Base-by-base conservation (phyloP, 2,888 invertebrate species). In the Pharmacophagus antenor region DNA sequence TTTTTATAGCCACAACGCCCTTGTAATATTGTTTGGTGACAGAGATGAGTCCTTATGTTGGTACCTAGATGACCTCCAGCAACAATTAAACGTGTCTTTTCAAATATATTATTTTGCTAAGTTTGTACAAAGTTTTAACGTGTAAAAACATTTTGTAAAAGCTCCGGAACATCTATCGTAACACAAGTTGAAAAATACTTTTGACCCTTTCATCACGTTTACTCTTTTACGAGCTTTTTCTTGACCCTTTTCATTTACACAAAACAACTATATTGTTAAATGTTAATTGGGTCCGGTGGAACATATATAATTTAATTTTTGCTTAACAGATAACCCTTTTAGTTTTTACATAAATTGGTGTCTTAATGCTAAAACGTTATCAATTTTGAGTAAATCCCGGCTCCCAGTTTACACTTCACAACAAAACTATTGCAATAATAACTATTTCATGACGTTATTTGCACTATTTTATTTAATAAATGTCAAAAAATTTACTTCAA, bases 201-300 rank as follows among this genome's bases (percentile, higher is more conserved):
- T 18, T 44, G 42, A 44, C 18, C 20, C 15, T 23, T 46, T 46
- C 25, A 21, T 12, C n/a, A 31, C 15, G 37, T 37, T 37, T 37
- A 37, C 37, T 37, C n/a, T 37, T 37, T 37, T 37, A 15, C 27
- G 5, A 3, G 25, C 15, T 53, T 42, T 53, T 53, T 53, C 44
- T 53, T 22, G 44, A 44, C 54, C 5, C 25, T 46, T 46, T 31
- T 27, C 44, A 20, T 54, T 46, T 22, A 46, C 54, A 54, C 41
- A 54, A 42, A 17, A 31, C 25, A 23, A 46, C 27, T 20, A 10
- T 25, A 17, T 22, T 18, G n/a, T 44, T 44, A 18, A 44, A 44
- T 15, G 8, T 44, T 44, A 17, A 44, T 44, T 44, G 42, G 42
- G 42, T 44, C 18, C 42, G 18, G 42, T 44, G 8, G 18, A 18